Percentiles rank a stretch among this genome's conserved stretches.
Conservation (phyloP, 2,797 vertebrate genomes). For the Enteromius treurensis region DNA sequence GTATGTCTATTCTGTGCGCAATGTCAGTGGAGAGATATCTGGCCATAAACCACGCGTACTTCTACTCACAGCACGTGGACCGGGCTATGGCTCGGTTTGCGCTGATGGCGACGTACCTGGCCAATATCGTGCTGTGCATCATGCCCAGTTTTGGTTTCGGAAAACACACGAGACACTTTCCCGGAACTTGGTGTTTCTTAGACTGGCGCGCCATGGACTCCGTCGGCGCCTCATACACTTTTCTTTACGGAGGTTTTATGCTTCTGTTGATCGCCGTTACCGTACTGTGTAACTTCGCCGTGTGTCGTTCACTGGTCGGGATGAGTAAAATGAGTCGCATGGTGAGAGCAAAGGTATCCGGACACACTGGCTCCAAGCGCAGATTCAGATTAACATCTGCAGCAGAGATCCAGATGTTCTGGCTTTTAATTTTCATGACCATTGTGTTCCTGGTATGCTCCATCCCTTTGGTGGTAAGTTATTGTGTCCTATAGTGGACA, state of each 20-base stretch:
- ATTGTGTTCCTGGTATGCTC: slow-evolving; percentile 82
- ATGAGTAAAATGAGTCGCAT: slow-evolving; percentile 79
- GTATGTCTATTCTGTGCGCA: slow-evolving; percentile 82
- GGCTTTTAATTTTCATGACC: slow-evolving; percentile 82
- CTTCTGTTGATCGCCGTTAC: slow-evolving; percentile 77
- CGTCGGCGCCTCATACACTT: slow-evolving; percentile 76
- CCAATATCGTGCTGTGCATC: slow-evolving; percentile 75
- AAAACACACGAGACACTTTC: slow-evolving; percentile 74
- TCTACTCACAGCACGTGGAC: slow-evolving; percentile 81
- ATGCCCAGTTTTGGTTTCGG: slow-evolving; percentile 84
- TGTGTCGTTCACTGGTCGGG: slow-evolving; percentile 79
- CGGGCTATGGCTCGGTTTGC: slow-evolving; percentile 75
- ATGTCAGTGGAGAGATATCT: slow-evolving; percentile 84
- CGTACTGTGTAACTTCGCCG: slow-evolving; percentile 78
- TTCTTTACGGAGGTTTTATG: slow-evolving; percentile 81
- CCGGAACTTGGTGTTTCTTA: slow-evolving; percentile 84
- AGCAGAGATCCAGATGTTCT: slow-evolving; percentile 84
- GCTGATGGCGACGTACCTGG: slow-evolving; percentile 73
- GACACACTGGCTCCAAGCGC: slow-evolving; percentile 70
- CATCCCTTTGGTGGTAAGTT: slow-evolving; percentile 81
- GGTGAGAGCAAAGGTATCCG: slow-evolving; percentile 72
- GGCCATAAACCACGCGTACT: slow-evolving; percentile 83
- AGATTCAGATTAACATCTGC: slow-evolving; percentile 77
- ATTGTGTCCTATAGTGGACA: neutral
- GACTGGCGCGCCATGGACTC: slow-evolving; percentile 79